A percentile compares a stretch with the other conserved stretches of the same genome.
Evolutionary conservation across 2,888 invertebrate genomes (phyloP).

Genomic region (Celastrina argiolus): DNA sequence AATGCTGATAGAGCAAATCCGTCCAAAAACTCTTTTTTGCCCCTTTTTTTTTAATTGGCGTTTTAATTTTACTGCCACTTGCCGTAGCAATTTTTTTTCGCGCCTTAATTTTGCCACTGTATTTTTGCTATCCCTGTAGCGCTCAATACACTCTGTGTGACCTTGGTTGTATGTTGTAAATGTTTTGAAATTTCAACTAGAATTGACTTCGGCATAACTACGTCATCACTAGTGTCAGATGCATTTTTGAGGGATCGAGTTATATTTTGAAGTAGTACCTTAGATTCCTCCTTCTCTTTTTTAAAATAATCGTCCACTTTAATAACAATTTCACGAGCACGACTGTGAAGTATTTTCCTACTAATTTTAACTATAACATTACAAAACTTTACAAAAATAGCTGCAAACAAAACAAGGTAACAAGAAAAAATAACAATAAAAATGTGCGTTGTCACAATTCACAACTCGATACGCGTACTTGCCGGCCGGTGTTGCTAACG

Average conservation of each 20-base stretch:
- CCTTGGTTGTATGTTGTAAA: slow-evolving; percentile 31
- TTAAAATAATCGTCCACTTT: slow-evolving; percentile 34
- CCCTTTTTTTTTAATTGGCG: slow-evolving; percentile 28
- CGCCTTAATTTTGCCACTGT: slow-evolving; percentile 33
- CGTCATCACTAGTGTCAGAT: slow-evolving; percentile 28
- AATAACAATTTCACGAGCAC: slow-evolving; percentile 34
- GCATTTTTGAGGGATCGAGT: slow-evolving; percentile 24
- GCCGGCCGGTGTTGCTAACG: slow-evolving; percentile 28
- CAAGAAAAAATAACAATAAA: neutral
- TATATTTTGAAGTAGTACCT: slow-evolving; percentile 30
- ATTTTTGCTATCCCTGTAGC: slow-evolving; percentile 33
- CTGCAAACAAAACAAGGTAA: neutral
- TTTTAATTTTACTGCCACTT: slow-evolving; percentile 34
- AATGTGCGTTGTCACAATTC: slow-evolving; percentile 25
- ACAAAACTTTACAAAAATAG: neutral
- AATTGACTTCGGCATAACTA: slow-evolving; percentile 29
- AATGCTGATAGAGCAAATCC: slow-evolving; percentile 31
- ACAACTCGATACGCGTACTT: slow-evolving; percentile 25
- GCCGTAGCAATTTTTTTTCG: slow-evolving; percentile 27
- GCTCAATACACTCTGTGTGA: slow-evolving; percentile 30
- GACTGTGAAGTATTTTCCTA: slow-evolving; percentile 31
- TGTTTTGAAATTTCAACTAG: slow-evolving; percentile 29
- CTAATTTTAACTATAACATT: slow-evolving; percentile 26
- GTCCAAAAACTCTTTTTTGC: slow-evolving; percentile 31
- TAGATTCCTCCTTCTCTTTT: slow-evolving; percentile 32